A percentile compares a stretch with the other conserved stretches of the same genome.
Conservation (phyloP, 2,113 vertebrate species). For the Lagopus muta region DNA sequence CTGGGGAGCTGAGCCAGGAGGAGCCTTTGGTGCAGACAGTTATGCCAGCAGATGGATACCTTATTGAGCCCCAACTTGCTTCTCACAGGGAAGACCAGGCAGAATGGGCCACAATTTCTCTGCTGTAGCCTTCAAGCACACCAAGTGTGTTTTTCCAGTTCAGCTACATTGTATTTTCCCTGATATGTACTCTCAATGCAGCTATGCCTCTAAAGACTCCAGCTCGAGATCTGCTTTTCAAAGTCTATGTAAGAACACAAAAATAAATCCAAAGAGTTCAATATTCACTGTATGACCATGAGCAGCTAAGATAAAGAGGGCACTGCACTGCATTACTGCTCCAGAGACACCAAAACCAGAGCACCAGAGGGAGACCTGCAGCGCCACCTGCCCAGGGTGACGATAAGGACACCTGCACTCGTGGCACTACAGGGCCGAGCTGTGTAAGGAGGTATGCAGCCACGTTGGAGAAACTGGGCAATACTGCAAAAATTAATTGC, state of each 20-base stretch:
- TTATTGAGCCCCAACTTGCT: conserved; percentile 16
- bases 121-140: background rate
- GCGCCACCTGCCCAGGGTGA: fast-evolving
- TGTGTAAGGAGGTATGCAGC: background rate
- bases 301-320: background rate
- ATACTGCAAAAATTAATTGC: background rate
- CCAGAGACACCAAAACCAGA: fast-evolving
- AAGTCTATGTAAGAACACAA: background rate
- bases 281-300: background rate
- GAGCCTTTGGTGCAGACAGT: background rate
- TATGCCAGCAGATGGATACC: background rate
- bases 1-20: conserved; percentile 12
- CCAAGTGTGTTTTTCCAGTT: background rate
- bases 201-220: background rate
- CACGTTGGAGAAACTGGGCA: background rate
- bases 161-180: background rate
- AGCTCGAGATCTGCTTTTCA: background rate
- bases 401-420: background rate
- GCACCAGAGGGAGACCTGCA: background rate
- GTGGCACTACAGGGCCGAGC: background rate
- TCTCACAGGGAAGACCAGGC: conserved; percentile 20
- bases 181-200: background rate
- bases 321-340: background rate
- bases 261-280: background rate
- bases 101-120: background rate